Percentiles rank a stretch among this genome's conserved stretches.
These are phyloP conservation scores for Drosophila limbata DNA, from an alignment of 2,888 invertebrate genomes.

Conservation along the genomic window DNA sequence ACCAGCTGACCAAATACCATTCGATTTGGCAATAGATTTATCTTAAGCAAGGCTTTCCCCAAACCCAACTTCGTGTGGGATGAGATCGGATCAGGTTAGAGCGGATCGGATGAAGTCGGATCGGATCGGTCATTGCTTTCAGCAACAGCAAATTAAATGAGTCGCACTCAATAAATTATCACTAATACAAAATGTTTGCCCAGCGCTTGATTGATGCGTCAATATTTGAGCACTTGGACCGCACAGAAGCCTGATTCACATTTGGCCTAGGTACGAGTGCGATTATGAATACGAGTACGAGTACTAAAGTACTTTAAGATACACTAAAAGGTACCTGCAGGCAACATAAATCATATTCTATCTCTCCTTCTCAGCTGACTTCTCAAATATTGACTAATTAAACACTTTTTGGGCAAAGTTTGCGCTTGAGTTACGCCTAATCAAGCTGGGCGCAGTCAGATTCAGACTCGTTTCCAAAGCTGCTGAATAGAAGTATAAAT, in stretches of 20 bases:
- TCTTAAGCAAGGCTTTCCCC: conserved; percentile 6
- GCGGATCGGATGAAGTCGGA: conserved; percentile 9
- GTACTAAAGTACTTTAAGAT: conserved; percentile 7
- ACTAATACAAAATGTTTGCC: conserved; percentile 75
- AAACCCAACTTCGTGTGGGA: not conserved
- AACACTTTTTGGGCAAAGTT: conserved; percentile 52
- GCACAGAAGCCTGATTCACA: conserved; percentile 47
- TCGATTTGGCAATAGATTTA: conserved; percentile 63
- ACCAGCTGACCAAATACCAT: conserved; percentile 38
- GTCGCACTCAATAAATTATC: conserved; percentile 78
- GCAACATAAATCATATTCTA: conserved; percentile 24
- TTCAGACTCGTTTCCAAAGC: not conserved
- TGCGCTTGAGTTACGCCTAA: conserved; percentile 52
- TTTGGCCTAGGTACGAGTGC: conserved; percentile 18
- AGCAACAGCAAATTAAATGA: conserved; percentile 57
- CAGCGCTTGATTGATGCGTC: conserved; percentile 71
- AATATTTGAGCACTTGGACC: conserved; percentile 76
- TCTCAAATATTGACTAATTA: conserved; percentile 57
- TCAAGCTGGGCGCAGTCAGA: conserved; percentile 48
- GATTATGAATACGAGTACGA: not conserved
- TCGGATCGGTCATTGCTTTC: conserved; percentile 35
- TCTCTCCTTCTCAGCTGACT: conserved; percentile 14
- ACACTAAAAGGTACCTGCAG: conserved; percentile 9
- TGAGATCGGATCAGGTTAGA: conserved; percentile 17
- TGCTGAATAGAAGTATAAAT: not conserved